These are phyloP conservation scores for Penaeus indicus DNA, from an alignment of 1,140 invertebrate genomes.

Conservation along the genomic window DNA sequence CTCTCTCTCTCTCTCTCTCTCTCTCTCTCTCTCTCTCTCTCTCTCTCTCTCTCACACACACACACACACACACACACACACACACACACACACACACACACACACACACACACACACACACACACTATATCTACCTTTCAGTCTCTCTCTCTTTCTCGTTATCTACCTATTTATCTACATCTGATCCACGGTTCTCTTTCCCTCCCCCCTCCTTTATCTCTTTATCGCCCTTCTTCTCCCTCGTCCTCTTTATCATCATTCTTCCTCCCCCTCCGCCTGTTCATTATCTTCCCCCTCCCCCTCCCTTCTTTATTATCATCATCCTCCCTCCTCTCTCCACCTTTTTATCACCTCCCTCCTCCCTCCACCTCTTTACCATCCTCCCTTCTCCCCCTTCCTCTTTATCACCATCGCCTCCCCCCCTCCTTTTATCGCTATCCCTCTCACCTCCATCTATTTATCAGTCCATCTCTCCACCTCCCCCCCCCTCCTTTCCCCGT, in stretches of 20 bases:
- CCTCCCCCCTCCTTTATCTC: not conserved
- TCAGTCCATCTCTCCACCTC: too few species aligned
- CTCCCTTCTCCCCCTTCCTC: not conserved
- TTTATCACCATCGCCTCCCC: not conserved
- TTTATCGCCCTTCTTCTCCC: too few species aligned
- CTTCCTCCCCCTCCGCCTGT: too few species aligned
- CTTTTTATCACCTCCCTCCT: not conserved
- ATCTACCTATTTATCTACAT: not conserved
- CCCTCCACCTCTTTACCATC: not conserved
- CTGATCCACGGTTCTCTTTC: not conserved
- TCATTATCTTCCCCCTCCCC: not conserved
- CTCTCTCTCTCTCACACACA: conserved; percentile 8
- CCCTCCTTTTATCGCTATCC: not conserved
- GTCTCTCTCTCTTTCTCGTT: not conserved
- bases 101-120: conserved; percentile 17
- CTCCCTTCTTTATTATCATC: not conserved
- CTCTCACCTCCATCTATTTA: conserved; percentile 1
- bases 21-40: conserved; percentile 15
- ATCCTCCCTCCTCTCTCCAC: not conserved
- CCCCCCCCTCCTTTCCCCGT: too few species aligned
- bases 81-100: conserved; percentile 39
- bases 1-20: not conserved
- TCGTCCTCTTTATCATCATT: not conserved
- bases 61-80: conserved; percentile 1
- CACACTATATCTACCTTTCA: not conserved